Evolutionary conservation across 2,888 invertebrate species (phyloP).

Genomic region (Noctua comes): DNA sequence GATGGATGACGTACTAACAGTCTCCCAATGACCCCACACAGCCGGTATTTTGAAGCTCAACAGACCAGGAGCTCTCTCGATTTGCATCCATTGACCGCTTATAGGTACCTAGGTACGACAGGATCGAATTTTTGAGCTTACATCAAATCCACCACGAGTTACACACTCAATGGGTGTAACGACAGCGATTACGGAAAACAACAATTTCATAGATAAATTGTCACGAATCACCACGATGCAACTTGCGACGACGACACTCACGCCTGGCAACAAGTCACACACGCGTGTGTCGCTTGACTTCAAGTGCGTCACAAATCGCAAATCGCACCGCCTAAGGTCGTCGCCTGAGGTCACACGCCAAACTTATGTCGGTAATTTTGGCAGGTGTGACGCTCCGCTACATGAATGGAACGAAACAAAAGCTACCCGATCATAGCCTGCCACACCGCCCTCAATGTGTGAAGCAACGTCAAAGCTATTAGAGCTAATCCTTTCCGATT

Average conservation of each 20-base stretch:
- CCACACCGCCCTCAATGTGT: constrained; percentile 1
- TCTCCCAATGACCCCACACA: constrained; percentile 6
- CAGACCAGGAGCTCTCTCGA: neutral
- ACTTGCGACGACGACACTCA: neutral
- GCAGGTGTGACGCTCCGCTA: neutral
- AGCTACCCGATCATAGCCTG: neutral
- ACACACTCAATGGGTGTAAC: neutral
- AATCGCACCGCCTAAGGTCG: neutral
- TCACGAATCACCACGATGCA: neutral
- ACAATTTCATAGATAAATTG: neutral
- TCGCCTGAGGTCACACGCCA: neutral
- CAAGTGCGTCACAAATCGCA: neutral
- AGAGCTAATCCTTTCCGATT: constrained; percentile 36
- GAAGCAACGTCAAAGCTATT: constrained; percentile 6
- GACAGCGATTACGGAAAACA: neutral
- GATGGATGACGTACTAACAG: constrained; percentile 12
- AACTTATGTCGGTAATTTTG: neutral
- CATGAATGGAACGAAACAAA: constrained; percentile 16
- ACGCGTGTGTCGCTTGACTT: neutral
- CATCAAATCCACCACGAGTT: neutral
- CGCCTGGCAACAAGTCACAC: neutral
- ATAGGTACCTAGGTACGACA: neutral
- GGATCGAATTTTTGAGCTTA: neutral
- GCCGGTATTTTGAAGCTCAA: neutral
- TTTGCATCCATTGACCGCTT: neutral